phyloP scores from a whole-genome alignment of 2,888 invertebrate species.

The Campoplex nolae region DNA sequence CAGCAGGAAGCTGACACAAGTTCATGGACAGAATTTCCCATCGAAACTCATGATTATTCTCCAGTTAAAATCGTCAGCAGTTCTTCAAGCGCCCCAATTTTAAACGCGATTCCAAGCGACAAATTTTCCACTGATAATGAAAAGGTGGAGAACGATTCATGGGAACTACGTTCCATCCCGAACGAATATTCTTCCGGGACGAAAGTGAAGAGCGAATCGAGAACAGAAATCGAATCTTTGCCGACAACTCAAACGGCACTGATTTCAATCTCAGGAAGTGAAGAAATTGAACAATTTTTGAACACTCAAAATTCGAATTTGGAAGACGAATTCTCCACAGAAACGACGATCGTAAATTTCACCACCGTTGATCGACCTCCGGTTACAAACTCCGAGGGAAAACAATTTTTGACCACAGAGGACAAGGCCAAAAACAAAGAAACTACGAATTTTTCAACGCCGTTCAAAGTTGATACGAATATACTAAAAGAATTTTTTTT shows the following conservation, averaged over 20 bases:
- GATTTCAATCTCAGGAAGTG: neutral
- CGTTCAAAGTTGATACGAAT: neutral
- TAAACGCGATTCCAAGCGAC: neutral
- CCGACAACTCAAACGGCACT: neutral
- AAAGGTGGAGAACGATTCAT: neutral
- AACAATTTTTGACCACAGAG: neutral
- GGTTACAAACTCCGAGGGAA: neutral
- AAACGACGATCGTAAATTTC: neutral
- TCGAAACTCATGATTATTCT: slow-evolving; percentile 18
- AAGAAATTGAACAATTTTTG: neutral
- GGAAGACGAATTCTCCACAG: neutral
- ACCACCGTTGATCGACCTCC: neutral
- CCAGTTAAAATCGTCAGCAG: neutral
- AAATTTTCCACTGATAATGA: neutral
- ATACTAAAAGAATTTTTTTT: neutral
- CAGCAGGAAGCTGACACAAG: neutral
- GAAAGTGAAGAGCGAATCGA: neutral
- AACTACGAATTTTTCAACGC: neutral
- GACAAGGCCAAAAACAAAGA: neutral
- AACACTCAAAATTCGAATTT: neutral
- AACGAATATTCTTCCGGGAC: too few relatives aligned
- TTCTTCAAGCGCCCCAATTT: neutral
- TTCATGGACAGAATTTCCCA: slow-evolving; percentile 5
- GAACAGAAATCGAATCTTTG: neutral
- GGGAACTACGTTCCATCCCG: neutral